Evolutionary conservation across 2,888 invertebrate species (phyloP).

Genomic region (Choristoneura rosaceana): DNA sequence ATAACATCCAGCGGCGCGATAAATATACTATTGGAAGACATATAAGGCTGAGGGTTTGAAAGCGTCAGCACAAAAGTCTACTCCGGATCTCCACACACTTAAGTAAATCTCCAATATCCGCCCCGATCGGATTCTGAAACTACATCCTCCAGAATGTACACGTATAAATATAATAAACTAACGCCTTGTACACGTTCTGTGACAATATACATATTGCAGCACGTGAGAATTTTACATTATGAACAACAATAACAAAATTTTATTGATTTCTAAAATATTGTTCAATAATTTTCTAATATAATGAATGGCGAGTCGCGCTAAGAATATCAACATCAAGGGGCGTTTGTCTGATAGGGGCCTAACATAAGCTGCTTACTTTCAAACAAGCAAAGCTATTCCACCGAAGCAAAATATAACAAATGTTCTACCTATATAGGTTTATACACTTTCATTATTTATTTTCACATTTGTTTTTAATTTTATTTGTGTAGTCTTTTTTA

Average conservation of each 20-base stretch:
- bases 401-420: slow-evolving; percentile 1
- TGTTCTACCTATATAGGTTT: neutral
- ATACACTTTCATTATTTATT: too few relatives aligned
- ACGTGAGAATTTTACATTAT: too few relatives aligned
- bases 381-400: slow-evolving; percentile 6
- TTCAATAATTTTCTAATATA: neutral
- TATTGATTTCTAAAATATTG: neutral
- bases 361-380: slow-evolving; percentile 12
- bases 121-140: slow-evolving; percentile 66
- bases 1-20: neutral
- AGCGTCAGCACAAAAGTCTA: slow-evolving; percentile 70
- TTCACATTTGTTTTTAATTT: too few relatives aligned
- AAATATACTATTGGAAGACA: slow-evolving; percentile 60
- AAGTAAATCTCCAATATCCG: slow-evolving; percentile 81
- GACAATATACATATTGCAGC: neutral
- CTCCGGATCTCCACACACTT: slow-evolving; percentile 75
- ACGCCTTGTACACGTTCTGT: slow-evolving; percentile 1
- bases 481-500: too few relatives aligned
- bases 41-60: slow-evolving; percentile 60
- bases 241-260: neutral
- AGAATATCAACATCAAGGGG: slow-evolving; percentile 4
- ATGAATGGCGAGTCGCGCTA: neutral
- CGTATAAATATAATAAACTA: slow-evolving; percentile 43
- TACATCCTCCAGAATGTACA: slow-evolving; percentile 54
- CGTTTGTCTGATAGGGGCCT: slow-evolving; percentile 5